phyloP scores from a whole-genome alignment of 1,140 invertebrate genomes.

The Musca vetustissima region DNA sequence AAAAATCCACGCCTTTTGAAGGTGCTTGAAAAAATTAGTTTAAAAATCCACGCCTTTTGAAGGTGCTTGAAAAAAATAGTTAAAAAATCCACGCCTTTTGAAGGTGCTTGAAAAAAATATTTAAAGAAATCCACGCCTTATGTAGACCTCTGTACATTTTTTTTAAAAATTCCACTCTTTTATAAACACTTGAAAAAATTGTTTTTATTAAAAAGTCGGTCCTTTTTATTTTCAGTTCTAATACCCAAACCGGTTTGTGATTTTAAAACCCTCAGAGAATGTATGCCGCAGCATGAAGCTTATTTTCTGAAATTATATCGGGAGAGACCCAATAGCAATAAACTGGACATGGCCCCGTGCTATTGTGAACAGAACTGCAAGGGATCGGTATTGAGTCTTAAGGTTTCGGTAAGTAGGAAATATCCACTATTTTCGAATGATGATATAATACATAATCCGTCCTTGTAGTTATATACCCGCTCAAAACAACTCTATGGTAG shows the following conservation, averaged over 20 bases:
- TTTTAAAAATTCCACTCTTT: no score
- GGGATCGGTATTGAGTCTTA: slow-evolving; percentile 37
- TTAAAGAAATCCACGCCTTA: no score
- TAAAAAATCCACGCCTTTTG: no score
- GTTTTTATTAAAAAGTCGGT: no score
- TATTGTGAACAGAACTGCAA: slow-evolving; percentile 42
- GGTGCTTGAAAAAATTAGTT: no score
- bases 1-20: no score
- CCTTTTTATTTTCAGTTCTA: slow-evolving; percentile 4
- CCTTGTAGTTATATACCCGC: slow-evolving; percentile 34
- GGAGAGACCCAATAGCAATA: background rate
- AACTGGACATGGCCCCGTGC: slow-evolving; percentile 29
- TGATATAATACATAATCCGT: background rate
- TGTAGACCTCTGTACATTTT: no score
- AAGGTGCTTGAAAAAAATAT: no score
- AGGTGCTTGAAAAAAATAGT: no score
- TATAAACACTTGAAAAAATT: no score
- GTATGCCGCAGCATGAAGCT: slow-evolving; percentile 20
- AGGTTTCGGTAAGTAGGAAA: slow-evolving; percentile 29
- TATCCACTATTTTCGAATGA: background rate
- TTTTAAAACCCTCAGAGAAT: slow-evolving; percentile 8
- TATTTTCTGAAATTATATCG: slow-evolving; percentile 10
- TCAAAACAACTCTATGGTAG: slow-evolving; percentile 40
- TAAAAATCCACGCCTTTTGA: no score
- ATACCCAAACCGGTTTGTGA: slow-evolving; percentile 21